These are phyloP conservation scores for Myotis daubentonii DNA, from an alignment of 2,797 vertebrate species.

Conservation along the genomic window DNA sequence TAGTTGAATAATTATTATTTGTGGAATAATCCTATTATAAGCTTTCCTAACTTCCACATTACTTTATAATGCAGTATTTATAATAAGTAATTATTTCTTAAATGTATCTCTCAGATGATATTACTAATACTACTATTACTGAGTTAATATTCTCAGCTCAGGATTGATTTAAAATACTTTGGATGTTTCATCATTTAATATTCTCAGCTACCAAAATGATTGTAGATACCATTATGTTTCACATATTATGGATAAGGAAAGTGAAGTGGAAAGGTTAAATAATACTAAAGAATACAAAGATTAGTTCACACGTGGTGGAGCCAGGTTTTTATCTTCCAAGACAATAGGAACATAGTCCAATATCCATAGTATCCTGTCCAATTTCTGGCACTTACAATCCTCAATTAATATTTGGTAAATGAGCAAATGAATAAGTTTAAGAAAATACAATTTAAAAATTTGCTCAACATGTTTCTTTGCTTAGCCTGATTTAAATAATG, in stretches of 20 bases:
- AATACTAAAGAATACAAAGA: neutral
- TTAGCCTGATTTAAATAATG: neutral
- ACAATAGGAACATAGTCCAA: neutral
- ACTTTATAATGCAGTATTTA: neutral
- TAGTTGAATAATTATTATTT: neutral
- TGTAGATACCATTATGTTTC: neutral
- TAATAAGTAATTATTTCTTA: neutral
- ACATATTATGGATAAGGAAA: neutral
- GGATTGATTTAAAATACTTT: neutral
- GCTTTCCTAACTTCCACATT: neutral
- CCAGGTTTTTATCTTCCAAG: neutral
- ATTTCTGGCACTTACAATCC: neutral
- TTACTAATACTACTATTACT: neutral
- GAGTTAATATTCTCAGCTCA: neutral
- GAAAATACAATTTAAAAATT: neutral
- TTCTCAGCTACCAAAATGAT: neutral
- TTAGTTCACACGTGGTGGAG: neutral
- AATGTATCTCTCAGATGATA: neutral
- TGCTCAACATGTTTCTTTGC: neutral
- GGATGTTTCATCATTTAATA: neutral
- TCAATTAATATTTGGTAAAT: slow-evolving; percentile 4
- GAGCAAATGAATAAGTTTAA: neutral
- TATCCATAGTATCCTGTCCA: neutral
- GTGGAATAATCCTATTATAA: neutral
- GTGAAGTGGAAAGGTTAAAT: neutral